Base-by-base conservation (phyloP, 2,888 invertebrate species). In the Embidobia sp. region DNA sequence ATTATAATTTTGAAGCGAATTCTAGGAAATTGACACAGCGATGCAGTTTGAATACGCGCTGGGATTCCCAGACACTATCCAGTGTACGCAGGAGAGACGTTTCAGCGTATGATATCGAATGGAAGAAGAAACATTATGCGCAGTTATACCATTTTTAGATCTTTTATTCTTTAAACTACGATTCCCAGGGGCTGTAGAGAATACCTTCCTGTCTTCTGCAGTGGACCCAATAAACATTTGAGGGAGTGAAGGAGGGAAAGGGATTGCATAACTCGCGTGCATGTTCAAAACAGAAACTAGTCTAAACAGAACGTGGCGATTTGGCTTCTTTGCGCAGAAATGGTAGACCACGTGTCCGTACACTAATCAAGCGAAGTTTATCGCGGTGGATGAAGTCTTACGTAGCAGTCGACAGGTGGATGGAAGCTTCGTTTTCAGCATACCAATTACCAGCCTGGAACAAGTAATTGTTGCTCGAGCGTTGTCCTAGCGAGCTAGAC, bases 391-490 rank as follows among this genome's bases (percentile, higher is more conserved):
- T 77, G 70, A 76, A 80, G 80, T 80, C 83, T 81, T 80, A 78
- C 61, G 73, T 76, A 46, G 49, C 16, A 55, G 74, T 69, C 83
- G 83, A 84, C 84, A 81, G 84, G 81, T 83, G 78, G 80, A 83
- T 80, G 61, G 81, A 80, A 80, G 81, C 81, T 82, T 81, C 82
- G 78, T 84, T 81, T 80, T 74, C 77, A 74, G 83, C 82, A 82
- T 83, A 83, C 84, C 85, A 85, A 85, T 85, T 83, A 84, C 81
- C 64, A 57, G 72, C 77, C 67, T 73, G 77, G 80, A 80, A 76
- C 80, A 75, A 80, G 81, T 84, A 85, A 86, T 84, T 85, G 85
- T 86, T 85, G 83, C 83, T 82, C 82, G 83, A 83, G 81, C 81
- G 81, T 80, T 80, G 81, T 79, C 57, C 79, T 61, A 74, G 46